These are phyloP conservation scores for Dryomyza anilis DNA, from an alignment of 2,888 invertebrate genomes.

Conservation along the genomic window DNA sequence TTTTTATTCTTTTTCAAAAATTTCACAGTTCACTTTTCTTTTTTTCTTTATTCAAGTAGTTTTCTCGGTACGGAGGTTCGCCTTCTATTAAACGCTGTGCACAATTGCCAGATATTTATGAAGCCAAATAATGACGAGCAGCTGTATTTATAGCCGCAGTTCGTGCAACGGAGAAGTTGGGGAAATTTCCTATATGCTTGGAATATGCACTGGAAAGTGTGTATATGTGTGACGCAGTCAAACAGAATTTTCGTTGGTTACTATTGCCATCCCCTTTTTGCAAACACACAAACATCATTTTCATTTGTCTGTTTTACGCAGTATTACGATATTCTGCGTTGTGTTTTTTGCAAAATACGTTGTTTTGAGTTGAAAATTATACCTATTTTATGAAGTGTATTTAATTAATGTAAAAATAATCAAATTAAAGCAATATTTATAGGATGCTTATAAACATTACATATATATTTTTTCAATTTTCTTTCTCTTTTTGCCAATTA, in stretches of 20 bases:
- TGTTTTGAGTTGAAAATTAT: not conserved
- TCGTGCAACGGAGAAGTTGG: constrained; percentile 16
- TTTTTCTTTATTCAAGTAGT: not conserved
- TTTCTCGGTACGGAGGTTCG: constrained; percentile 16
- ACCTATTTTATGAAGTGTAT: constrained; percentile 17
- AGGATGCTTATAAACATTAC: too few species aligned
- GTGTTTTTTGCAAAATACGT: not conserved
- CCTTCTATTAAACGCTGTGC: constrained; percentile 32
- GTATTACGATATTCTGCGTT: not conserved
- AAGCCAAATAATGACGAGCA: not conserved
- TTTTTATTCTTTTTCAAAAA: constrained; percentile 19
- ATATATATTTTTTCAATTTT: constrained; percentile 17
- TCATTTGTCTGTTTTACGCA: not conserved
- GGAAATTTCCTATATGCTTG: constrained; percentile 30
- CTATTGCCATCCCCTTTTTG: not conserved
- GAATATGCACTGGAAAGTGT: constrained; percentile 29
- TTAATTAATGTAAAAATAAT: too few species aligned
- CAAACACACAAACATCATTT: not conserved
- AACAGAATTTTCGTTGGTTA: not conserved
- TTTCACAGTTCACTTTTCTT: constrained; percentile 36
- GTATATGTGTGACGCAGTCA: not conserved
- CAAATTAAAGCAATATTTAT: too few species aligned
- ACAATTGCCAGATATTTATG: constrained; percentile 34
- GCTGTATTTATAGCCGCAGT: constrained; percentile 34
- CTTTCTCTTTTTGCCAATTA: constrained; percentile 31